Evolutionary conservation across 2,888 invertebrate genomes (phyloP).

Genomic region (Phoronis australis): DNA sequence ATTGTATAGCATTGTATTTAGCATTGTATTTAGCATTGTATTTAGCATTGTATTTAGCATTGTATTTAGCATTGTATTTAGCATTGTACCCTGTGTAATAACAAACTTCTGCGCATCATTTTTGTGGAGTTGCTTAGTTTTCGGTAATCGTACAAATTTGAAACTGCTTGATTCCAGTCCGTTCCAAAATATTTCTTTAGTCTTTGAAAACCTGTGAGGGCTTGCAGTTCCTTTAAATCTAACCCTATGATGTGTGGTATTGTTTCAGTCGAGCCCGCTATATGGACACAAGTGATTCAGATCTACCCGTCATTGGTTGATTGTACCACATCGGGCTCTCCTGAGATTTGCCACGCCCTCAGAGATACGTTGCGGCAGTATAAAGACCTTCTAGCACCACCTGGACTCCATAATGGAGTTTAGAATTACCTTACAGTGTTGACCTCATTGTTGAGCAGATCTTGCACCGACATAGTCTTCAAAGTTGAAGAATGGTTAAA

Average conservation of each 20-base stretch:
- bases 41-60: too few species aligned
- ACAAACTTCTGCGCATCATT: not conserved
- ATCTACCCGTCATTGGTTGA: slow-evolving; percentile 86
- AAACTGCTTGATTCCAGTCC: not conserved
- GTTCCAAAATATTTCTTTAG: not conserved
- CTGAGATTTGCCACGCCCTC: slow-evolving; percentile 73
- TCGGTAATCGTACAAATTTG: not conserved
- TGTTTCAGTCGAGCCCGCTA: slow-evolving; percentile 72
- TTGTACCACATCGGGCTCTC: slow-evolving; percentile 72
- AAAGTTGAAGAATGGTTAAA: too few species aligned
- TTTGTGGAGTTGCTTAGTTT: not conserved
- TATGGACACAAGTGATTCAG: slow-evolving; percentile 89
- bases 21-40: too few species aligned
- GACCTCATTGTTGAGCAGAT: too few species aligned
- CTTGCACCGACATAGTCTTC: too few species aligned
- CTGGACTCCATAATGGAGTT: too few species aligned
- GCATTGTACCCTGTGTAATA: not conserved
- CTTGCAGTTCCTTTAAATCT: too few species aligned
- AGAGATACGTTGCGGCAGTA: slow-evolving; percentile 83
- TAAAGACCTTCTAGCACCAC: slow-evolving; percentile 47
- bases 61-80: too few species aligned
- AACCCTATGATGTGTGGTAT: slow-evolving; percentile 5
- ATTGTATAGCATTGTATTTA: too few species aligned
- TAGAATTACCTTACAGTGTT: too few species aligned
- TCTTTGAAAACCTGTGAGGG: too few species aligned